A percentile compares a stretch with the other conserved stretches of the same genome.
Conservation (phyloP, 2,888 invertebrate species). For the Hesperia comma region DNA sequence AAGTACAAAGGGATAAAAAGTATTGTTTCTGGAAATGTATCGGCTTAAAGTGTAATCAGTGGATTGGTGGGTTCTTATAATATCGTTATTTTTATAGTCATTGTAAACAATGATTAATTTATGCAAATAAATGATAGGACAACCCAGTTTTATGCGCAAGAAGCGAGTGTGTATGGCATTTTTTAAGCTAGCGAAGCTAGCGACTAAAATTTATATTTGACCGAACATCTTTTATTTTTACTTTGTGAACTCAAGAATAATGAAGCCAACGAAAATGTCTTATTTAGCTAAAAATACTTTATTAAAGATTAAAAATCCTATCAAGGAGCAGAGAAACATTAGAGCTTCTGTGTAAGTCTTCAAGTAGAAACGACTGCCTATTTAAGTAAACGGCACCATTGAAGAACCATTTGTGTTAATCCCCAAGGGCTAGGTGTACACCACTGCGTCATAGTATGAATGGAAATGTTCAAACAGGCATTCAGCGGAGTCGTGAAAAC, state of each 20-base stretch:
- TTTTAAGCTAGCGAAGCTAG: too few species aligned
- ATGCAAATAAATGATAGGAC: too few species aligned
- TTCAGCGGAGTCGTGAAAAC: conserved; percentile 26
- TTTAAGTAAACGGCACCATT: conserved; percentile 45
- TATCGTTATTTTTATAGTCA: too few species aligned
- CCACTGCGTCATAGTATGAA: conserved; percentile 44
- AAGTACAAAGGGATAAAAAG: conserved; percentile 42
- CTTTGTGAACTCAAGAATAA: too few species aligned
- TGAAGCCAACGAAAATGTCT: background rate
- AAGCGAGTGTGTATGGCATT: too few species aligned
- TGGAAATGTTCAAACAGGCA: conserved; percentile 46
- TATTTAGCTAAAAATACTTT: conserved; percentile 5
- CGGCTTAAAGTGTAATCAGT: conserved; percentile 7
- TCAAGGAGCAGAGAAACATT: conserved; percentile 11
- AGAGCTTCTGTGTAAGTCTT: conserved; percentile 36
- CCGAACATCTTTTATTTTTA: too few species aligned
- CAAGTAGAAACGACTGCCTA: conserved; percentile 40
- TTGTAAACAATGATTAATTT: too few species aligned
- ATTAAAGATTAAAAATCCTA: too few species aligned
- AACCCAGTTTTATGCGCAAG: too few species aligned
- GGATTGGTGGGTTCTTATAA: too few species aligned
- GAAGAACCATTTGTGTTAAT: conserved; percentile 50
- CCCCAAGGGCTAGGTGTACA: conserved; percentile 49
- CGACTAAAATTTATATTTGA: too few species aligned
- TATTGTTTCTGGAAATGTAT: conserved; percentile 32